Percentiles rank a stretch among this genome's conserved stretches.
phyloP scores from a whole-genome alignment of 2,113 vertebrate genomes.

The Equus przewalskii region DNA sequence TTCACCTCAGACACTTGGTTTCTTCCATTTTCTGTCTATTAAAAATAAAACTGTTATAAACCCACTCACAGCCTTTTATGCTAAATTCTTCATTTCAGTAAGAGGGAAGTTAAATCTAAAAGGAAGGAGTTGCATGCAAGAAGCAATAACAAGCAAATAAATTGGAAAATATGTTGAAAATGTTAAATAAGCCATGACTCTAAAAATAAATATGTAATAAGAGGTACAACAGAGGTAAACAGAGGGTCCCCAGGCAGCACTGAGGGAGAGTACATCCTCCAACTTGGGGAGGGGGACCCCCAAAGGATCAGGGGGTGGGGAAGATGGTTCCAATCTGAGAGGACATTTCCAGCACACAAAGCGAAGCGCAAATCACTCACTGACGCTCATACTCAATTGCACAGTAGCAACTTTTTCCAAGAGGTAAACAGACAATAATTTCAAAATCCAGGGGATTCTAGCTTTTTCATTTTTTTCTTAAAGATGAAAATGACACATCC shows the following conservation, averaged over 20 bases:
- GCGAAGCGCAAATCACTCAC: background rate
- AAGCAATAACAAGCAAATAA: conserved; percentile 16
- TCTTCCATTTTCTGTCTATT: conserved; percentile 2
- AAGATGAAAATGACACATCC: conserved; percentile 9
- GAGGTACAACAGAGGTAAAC: background rate
- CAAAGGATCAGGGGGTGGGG: background rate
- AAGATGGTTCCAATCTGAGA: background rate
- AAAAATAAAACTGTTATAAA: conserved; percentile 14
- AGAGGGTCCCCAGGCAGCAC: background rate
- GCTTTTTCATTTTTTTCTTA: background rate
- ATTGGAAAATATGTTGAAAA: background rate
- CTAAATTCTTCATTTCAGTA: background rate
- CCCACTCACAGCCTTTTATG: background rate
- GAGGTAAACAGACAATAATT: background rate
- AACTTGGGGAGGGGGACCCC: background rate
- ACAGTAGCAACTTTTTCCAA: background rate
- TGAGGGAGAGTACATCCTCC: background rate
- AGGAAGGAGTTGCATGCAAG: background rate
- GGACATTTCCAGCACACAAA: background rate
- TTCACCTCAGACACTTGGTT: background rate
- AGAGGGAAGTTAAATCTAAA: background rate
- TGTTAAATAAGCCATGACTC: background rate
- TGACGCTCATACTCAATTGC: background rate
- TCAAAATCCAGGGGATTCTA: background rate
- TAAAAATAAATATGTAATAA: conserved; percentile 4